These are phyloP conservation scores for Geococcyx californianus DNA, from an alignment of 2,113 vertebrate genomes.

Conservation along the genomic window DNA sequence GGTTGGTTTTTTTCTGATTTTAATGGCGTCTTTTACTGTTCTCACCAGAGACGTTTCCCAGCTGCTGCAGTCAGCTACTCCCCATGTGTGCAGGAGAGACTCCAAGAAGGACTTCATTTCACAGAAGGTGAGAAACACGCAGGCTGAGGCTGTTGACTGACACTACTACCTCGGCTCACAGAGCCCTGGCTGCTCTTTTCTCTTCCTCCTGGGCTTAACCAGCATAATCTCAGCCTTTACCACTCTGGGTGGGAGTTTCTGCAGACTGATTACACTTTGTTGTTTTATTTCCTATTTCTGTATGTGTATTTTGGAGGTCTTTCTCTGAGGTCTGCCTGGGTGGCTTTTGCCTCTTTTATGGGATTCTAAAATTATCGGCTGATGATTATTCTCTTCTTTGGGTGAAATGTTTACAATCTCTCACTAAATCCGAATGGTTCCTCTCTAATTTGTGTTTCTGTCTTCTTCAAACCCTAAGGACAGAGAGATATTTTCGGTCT, in stretches of 20 bases:
- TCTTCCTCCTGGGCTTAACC: not conserved
- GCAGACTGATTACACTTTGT: not conserved
- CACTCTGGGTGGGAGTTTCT: not conserved
- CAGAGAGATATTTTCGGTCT: constrained; percentile 2
- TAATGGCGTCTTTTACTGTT: not conserved
- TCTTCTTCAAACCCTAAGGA: not conserved
- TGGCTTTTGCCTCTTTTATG: constrained; percentile 1
- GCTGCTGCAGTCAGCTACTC: not conserved
- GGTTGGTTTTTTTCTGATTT: not conserved
- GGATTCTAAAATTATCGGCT: constrained; percentile 19
- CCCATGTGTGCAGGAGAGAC: not conserved
- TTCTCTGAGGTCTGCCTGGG: constrained; percentile 1
- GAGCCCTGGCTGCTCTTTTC: not conserved
- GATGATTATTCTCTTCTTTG: not conserved
- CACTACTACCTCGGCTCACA: not conserved
- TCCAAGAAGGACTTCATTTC: not conserved
- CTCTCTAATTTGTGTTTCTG: constrained; percentile 51
- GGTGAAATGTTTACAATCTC: not conserved
- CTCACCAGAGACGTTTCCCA: constrained; percentile 36
- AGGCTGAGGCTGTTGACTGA: not conserved
- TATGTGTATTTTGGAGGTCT: not conserved
- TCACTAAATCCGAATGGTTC: not conserved
- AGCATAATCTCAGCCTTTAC: not conserved
- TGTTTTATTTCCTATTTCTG: not conserved
- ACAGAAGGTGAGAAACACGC: not conserved